Evolutionary conservation across 2,797 vertebrate species (phyloP), one percentile per base, ranked within the genome.

Genomic region (Chanos chanos): DNA sequence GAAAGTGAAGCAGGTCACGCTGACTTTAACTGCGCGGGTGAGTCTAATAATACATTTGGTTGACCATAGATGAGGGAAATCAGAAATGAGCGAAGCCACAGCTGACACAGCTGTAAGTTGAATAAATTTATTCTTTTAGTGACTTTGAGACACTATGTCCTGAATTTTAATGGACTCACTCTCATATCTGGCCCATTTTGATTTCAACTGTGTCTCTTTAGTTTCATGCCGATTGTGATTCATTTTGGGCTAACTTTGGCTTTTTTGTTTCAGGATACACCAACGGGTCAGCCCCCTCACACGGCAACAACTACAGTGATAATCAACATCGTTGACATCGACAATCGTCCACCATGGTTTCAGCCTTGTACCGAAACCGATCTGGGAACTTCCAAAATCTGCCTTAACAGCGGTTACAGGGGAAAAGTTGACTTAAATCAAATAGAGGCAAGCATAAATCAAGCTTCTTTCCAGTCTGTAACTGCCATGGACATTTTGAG

Each of bases 271-370:
- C 40, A 89, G 86, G 87, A 89, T 57, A 66, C 66, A 1, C 16
- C 37, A 12, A 2, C 1, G 0, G 0, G 0, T 0, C 1, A 0
- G 1, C 13, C 7, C 1, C 19, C 64, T 0, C 53, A 44, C 58
- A 84, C 37, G 0, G 61, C 67, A 61, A 67, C 52, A 27, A 47
- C 87, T 65, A 84, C 75, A 34, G 70, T 91, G 37, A 10, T 10
- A 1, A 59, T 90, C 64, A 78, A 13, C 21, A 79, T 91, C 22
- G 0, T 1, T 0, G 90, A 91, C 18, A 56, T 9, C 0, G 88
- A 91, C 73, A 89, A 89, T 76, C 80, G 89, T 4, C 85, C 87
- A 0, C 90, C 90, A 0, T 89, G 88, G 88, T 90, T 89, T 48
- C 69, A 83, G 61, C 90, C 88, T 9, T 90, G 89, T 47, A 56